Percentiles rank a stretch among this genome's conserved stretches.
These are phyloP conservation scores for Capitulum mitella DNA, from an alignment of 2,888 invertebrate species.

Conservation along the genomic window DNA sequence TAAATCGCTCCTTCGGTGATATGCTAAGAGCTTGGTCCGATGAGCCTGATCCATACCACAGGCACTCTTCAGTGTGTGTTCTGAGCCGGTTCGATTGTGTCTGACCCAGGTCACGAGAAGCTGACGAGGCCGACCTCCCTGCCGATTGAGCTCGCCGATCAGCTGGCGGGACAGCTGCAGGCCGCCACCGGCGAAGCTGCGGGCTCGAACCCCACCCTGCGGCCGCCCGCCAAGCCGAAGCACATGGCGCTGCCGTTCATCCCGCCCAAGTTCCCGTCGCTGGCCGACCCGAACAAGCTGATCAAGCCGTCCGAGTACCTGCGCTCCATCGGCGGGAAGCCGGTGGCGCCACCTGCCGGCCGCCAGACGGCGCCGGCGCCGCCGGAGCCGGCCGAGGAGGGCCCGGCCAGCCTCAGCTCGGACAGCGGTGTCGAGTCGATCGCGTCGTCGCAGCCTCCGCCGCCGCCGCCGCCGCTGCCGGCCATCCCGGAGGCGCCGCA, in stretches of 20 bases:
- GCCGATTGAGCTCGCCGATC: conserved; percentile 31
- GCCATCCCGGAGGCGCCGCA: conserved; percentile 41
- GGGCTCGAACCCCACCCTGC: conserved; percentile 25
- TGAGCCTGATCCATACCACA: too few species aligned
- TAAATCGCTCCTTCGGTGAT: too few species aligned
- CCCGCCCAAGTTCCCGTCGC: conserved; percentile 76
- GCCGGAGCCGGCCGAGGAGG: conserved; percentile 27
- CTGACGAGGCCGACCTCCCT: conserved; percentile 30
- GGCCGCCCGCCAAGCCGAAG: conserved; percentile 6
- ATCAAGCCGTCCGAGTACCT: conserved; percentile 90
- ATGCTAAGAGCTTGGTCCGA: too few species aligned
- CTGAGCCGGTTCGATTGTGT: too few species aligned
- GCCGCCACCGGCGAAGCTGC: not conserved
- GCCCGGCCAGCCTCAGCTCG: conserved; percentile 25
- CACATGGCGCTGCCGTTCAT: conserved; percentile 73
- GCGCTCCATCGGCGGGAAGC: conserved; percentile 60
- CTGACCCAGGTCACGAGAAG: conserved; percentile 29
- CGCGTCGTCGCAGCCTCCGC: conserved; percentile 25
- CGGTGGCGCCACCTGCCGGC: conserved; percentile 6
- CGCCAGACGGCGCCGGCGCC: not conserved
- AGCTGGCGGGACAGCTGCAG: conserved; percentile 29
- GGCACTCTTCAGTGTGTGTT: too few species aligned
- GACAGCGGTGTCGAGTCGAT: conserved; percentile 28
- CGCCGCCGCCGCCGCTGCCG: conserved; percentile 32
- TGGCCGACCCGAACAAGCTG: conserved; percentile 55